Evolutionary conservation across 2,797 vertebrate species (phyloP), one percentile per base, ranked within the genome.

Genomic region (Coccyzus lansbergi): DNA sequence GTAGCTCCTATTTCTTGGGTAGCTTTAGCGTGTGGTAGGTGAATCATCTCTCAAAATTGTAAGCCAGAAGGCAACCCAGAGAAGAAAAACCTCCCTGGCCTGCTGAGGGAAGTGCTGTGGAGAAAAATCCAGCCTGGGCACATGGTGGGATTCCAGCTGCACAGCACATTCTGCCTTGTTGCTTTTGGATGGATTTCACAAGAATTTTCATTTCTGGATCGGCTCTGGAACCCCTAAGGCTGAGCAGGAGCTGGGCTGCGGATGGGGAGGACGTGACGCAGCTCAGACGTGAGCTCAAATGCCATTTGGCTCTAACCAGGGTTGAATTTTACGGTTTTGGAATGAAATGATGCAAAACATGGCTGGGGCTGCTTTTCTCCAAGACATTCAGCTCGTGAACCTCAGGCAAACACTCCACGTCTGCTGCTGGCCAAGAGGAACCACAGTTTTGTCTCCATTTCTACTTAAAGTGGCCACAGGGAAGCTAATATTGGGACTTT

Each of bases 41-140:
- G 95, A 95, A 95, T 96, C 96, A 96, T 91, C 91, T 77, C 55
- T 51, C 82, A 96, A 81, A 92, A 95, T 91, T 81, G 82, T 76
- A 34, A 88, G 82, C 93, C 93, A 95, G 93, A 80, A 95, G 89
- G 87, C 77, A 1, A 83, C 2, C 2, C 0, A 1, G 86, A 86
- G 72, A 83, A 96, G 79, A 83, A 95, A 91, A 96, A 55, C 59
- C 91, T 93, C 92, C 69, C 90, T 38, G 53, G 85, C 51, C 83
- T 86, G 59, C 59, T 13, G 86, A 60, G 60, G 10, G 53, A 51
- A 86, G 33, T 11, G 36, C 65, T 92, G 83, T 82, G 63, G 56
- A 68, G 51, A 67, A 55, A 62, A 77, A 62, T 52, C 58, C 81
- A 34, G 60, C 78, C 83, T 26, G 93, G 79, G 80, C 90, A 77